These are phyloP conservation scores for Cossypha polioptera DNA, from an alignment of 2,797 vertebrate species.

Conservation along the genomic window DNA sequence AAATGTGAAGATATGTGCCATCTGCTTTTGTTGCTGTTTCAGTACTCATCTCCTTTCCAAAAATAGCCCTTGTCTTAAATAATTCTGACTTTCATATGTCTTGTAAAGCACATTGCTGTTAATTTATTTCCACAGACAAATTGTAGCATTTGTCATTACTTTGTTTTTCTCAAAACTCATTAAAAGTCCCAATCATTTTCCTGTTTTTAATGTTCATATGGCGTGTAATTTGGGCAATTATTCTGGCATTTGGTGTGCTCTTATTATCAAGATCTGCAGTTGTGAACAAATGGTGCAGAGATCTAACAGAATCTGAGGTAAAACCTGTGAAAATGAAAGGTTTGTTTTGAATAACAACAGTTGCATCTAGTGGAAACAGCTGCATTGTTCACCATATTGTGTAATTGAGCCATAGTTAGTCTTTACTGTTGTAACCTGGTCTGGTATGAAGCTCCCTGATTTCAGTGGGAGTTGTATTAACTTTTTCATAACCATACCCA, in stretches of 20 bases:
- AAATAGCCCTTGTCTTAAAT: background rate
- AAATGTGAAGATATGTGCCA: background rate
- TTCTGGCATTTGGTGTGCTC: background rate
- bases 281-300: rapidly evolving
- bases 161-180: background rate
- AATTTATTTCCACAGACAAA: background rate
- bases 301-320: background rate
- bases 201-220: background rate
- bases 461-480: background rate
- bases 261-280: background rate
- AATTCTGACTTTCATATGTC: conserved; percentile 18
- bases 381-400: background rate
- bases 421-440: background rate
- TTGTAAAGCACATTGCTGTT: background rate
- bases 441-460: background rate
- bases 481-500: background rate
- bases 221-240: background rate
- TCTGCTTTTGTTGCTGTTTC: conserved; percentile 13
- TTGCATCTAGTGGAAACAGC: background rate
- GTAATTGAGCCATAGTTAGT: background rate
- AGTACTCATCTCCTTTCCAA: background rate
- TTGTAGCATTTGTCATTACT: background rate
- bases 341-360: background rate
- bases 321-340: background rate
- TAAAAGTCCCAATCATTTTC: background rate